Base-by-base conservation (phyloP, 2,888 invertebrate genomes). In the Xestobium rufovillosum region DNA sequence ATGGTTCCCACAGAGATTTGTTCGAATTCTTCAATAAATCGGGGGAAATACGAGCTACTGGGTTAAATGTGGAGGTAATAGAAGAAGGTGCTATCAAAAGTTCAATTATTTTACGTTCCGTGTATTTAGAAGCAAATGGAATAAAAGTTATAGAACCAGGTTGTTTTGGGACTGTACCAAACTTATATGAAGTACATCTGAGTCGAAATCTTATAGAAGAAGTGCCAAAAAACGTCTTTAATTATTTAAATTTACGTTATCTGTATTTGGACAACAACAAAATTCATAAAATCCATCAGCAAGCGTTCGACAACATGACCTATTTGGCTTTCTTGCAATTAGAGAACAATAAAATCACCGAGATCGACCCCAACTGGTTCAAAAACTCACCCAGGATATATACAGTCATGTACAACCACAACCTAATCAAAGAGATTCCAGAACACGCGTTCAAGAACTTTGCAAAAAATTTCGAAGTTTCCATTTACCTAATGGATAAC, bases 341-440 rank as follows among this genome's bases (percentile, higher is more conserved):
- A n/a, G 23, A 19, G n/a, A 8, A 6, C 6, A 19, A 19, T n/a
- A 19, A 19, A n/a, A 8, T 19, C 6, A 19, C 6, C 6, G 23
- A 19, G 23, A 19, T 19, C 6, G n/a, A 19, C 23, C 23, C 23
- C 23, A 19, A 19, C 23, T 19, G 23, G 23, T 19, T 19, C n/a
- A 19, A 6, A n/a, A 19, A 19, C n/a, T 19, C 23, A 6, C 23
- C 23, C 6, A 19, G n/a, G n/a, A 19, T 19, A 6, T 19, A 19
- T n/a, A 19, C 6, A 6, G 23, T 19, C 23, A 6, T 19, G 6
- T 34, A 27, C 31, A 31, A 33, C 16, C 26, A 19, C 14, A 36
- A 31, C n/a, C 19, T 14, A 13, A 28, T 26, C 37, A 26, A 31
- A 26, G 31, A 34, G 26, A 10, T 10, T n/a, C 28, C 14, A 13